phyloP scores from a whole-genome alignment of 2,888 invertebrate species.

The Platerodrilus igneus region DNA sequence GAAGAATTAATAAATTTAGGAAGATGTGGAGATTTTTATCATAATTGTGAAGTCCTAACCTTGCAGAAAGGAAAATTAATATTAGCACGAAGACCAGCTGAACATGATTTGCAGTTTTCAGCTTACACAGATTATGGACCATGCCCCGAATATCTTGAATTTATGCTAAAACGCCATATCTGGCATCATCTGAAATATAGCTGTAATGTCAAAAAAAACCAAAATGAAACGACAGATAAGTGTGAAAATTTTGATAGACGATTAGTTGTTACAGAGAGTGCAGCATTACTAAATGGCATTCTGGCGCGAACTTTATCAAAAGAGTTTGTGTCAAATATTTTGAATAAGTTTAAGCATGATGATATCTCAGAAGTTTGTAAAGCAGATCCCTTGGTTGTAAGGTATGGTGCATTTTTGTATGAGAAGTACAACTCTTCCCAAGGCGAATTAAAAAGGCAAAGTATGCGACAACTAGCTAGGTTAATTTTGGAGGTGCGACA shows the following conservation, averaged over 20 bases:
- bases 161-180: conserved; percentile 7
- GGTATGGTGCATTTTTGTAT: no score
- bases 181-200: conserved; percentile 11
- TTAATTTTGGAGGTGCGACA: no score
- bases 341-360: conserved; percentile 4
- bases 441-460: no score
- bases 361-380: conserved; percentile 1
- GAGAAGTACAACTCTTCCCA: no score
- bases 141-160: conserved; percentile 9
- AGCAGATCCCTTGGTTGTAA: no score
- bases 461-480: no score
- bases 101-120: not conserved
- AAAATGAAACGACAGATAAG: not conserved
- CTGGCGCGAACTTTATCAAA: not conserved
- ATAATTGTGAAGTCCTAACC: conserved; percentile 2
- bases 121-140: conserved; percentile 7
- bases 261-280: conserved; percentile 1
- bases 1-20: conserved; percentile 3
- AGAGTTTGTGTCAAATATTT: conserved; percentile 1
- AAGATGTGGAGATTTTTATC: conserved; percentile 6
- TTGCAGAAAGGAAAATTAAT: conserved; percentile 6
- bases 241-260: not conserved
- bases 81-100: conserved; percentile 3
- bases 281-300: conserved; percentile 3
- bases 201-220: not conserved